These are phyloP conservation scores for Ursus arctos DNA, from an alignment of 2,113 vertebrate species.

Conservation along the genomic window DNA sequence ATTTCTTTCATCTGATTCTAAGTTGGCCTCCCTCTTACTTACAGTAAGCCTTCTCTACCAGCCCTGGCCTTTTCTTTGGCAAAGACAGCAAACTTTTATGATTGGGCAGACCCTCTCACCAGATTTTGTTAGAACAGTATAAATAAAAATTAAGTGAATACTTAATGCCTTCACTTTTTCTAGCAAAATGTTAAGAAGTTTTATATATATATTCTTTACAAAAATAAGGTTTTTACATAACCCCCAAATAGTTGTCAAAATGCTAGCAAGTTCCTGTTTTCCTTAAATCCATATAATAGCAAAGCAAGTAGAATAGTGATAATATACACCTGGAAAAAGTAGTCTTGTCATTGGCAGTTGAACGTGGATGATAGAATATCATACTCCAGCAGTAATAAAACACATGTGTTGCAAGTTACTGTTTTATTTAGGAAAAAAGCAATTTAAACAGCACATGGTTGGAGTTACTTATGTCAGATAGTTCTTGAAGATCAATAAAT, in stretches of 20 bases:
- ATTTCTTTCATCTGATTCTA: background rate
- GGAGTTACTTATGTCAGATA: background rate
- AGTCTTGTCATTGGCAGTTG: constrained; percentile 13
- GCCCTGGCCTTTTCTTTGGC: background rate
- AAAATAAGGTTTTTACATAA: constrained; percentile 45
- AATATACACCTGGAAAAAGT: background rate
- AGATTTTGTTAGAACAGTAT: constrained; percentile 47
- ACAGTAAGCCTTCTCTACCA: background rate
- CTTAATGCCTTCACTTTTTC: constrained; percentile 38
- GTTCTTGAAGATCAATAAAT: constrained; percentile 55
- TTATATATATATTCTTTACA: constrained; percentile 11
- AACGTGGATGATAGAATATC: constrained; percentile 14
- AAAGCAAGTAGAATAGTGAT: constrained; percentile 52
- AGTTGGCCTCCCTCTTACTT: background rate
- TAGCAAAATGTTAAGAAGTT: constrained; percentile 48
- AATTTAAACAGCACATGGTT: background rate
- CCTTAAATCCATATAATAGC: background rate
- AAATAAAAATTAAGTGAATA: constrained; percentile 26
- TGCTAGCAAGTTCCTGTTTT: constrained; percentile 20
- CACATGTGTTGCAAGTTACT: background rate
- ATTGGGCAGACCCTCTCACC: background rate
- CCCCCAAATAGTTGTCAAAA: constrained; percentile 7
- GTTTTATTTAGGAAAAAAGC: constrained; percentile 60
- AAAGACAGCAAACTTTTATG: background rate
- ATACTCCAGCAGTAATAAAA: constrained; percentile 53